Evolutionary conservation across 2,888 invertebrate species (phyloP).

Genomic region (Heliconius cydno): DNA sequence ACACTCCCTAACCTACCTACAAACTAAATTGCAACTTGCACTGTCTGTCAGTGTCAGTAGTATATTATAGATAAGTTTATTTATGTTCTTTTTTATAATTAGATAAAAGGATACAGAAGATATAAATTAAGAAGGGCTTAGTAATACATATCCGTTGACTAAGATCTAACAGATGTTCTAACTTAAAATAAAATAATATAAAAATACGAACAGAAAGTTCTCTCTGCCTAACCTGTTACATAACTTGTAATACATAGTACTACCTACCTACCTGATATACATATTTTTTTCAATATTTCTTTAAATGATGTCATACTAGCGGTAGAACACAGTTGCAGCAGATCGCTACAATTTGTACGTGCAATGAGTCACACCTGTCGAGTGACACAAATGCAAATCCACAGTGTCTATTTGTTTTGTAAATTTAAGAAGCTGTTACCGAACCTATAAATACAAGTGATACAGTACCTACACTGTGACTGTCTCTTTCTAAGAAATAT

Average conservation of each 20-base stretch:
- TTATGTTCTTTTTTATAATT: no score
- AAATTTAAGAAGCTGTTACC: slow-evolving; percentile 21
- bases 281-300: neutral
- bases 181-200: neutral
- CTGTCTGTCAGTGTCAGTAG: no score
- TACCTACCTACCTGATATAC: neutral
- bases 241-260: no score
- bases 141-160: neutral
- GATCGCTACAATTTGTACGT: slow-evolving; percentile 41
- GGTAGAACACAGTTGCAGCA: slow-evolving; percentile 32
- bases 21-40: no score
- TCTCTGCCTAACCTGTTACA: no score
- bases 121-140: neutral
- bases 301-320: slow-evolving; percentile 54
- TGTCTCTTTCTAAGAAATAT: neutral
- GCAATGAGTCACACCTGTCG: slow-evolving; percentile 40
- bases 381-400: slow-evolving; percentile 36
- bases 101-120: neutral
- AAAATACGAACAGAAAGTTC: neutral
- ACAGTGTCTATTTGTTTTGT: slow-evolving; percentile 31
- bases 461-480: neutral
- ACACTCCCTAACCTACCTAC: no score
- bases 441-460: slow-evolving; percentile 8
- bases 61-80: no score
- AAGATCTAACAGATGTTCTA: neutral